Evolutionary conservation across 2,888 invertebrate genomes (phyloP).

Genomic region (Ophion costatus): DNA sequence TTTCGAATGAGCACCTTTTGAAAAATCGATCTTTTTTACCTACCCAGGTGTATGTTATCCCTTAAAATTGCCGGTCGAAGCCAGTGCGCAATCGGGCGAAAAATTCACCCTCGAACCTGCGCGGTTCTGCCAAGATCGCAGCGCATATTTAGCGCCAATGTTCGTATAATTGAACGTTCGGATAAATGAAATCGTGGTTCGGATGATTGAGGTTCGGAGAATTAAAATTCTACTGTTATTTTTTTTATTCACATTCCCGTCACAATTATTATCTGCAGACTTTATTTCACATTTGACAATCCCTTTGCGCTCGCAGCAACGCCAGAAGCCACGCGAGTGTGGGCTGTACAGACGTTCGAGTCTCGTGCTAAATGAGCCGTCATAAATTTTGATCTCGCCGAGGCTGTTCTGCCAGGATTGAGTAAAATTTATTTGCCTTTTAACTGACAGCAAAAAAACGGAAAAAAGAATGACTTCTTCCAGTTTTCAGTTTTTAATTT

Average conservation of each 20-base stretch:
- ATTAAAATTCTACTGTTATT: not conserved
- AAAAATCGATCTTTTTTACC: too few relatives aligned
- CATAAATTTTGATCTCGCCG: constrained; percentile 32
- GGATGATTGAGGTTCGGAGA: too few relatives aligned
- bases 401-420: constrained; percentile 14
- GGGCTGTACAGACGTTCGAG: constrained; percentile 12
- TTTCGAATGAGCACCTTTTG: too few relatives aligned
- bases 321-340: constrained; percentile 21
- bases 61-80: too few relatives aligned
- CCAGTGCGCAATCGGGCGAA: too few relatives aligned
- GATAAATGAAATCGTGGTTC: too few relatives aligned
- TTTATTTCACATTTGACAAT: constrained; percentile 56
- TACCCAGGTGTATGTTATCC: too few relatives aligned
- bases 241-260: constrained; percentile 25
- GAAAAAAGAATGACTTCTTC: not conserved
- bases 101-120: too few relatives aligned
- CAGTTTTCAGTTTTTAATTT: not conserved
- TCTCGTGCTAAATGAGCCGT: constrained; percentile 17
- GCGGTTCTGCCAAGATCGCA: too few relatives aligned
- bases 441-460: not conserved
- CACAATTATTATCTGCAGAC: constrained; percentile 51
- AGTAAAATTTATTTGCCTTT: constrained; percentile 35
- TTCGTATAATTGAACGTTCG: too few relatives aligned
- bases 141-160: too few relatives aligned
- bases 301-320: constrained; percentile 45